Conservation (phyloP, 2,113 vertebrate species). For the Carassius auratus region DNA sequence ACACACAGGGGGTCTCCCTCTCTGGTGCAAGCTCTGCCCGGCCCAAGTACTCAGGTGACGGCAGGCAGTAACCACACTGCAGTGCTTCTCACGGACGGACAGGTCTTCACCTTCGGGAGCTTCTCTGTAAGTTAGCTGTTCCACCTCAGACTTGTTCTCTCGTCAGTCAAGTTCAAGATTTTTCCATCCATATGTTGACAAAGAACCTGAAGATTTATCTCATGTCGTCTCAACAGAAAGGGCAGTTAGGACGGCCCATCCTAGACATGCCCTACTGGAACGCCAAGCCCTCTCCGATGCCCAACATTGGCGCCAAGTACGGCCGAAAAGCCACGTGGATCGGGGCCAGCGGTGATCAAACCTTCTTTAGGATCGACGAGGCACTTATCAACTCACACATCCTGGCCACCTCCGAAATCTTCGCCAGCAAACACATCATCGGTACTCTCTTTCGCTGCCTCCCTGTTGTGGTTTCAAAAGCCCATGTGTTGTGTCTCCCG, state of each 20-base stretch:
- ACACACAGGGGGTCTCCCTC: slow-evolving; percentile 89
- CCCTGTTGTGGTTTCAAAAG: neutral
- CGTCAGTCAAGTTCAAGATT: neutral
- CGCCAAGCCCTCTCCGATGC: slow-evolving; percentile 95
- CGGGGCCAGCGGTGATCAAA: slow-evolving; percentile 97
- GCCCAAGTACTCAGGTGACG: slow-evolving; percentile 91
- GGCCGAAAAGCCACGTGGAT: slow-evolving; percentile 98
- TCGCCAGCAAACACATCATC: slow-evolving; percentile 98
- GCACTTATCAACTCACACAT: slow-evolving; percentile 99
- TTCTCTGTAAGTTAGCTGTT: slow-evolving; percentile 88
- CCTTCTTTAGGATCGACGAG: slow-evolving; percentile 95
- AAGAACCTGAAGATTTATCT: neutral
- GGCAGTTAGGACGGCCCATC: slow-evolving; percentile 94
- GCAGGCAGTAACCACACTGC: slow-evolving; percentile 99
- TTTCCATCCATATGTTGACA: neutral
- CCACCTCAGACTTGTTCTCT: neutral
- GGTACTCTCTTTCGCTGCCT: slow-evolving; percentile 65
- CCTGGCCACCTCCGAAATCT: slow-evolving; percentile 96
- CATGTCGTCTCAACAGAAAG: slow-evolving; percentile 81
- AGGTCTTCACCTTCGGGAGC: slow-evolving; percentile 98
- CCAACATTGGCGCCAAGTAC: slow-evolving; percentile 96
- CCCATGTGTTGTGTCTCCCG: neutral
- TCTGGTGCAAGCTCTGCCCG: slow-evolving; percentile 91
- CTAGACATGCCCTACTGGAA: slow-evolving; percentile 98
- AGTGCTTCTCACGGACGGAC: slow-evolving; percentile 92